A percentile compares a stretch with the other conserved stretches of the same genome.
These are phyloP conservation scores for Xiphophorus maculatus DNA, from an alignment of 2,113 vertebrate genomes.

Conservation along the genomic window DNA sequence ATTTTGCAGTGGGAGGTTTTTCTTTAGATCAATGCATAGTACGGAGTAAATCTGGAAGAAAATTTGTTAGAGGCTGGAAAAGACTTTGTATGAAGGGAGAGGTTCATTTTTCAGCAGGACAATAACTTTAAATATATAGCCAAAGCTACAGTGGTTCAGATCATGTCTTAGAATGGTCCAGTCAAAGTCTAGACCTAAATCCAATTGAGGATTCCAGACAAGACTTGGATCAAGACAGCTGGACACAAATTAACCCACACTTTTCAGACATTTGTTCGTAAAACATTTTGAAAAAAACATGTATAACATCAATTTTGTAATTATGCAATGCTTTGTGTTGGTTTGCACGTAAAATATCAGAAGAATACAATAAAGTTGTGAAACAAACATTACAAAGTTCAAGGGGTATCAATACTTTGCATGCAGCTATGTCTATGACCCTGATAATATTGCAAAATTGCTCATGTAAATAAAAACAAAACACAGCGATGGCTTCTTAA, in stretches of 20 bases:
- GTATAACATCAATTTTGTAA: too few species aligned
- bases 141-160: background rate
- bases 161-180: background rate
- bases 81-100: background rate
- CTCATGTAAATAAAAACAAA: background rate
- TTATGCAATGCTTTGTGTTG: too few species aligned
- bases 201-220: background rate
- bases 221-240: too few species aligned
- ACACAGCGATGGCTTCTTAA: background rate
- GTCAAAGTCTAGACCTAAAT: background rate
- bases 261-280: too few species aligned
- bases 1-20: too few species aligned
- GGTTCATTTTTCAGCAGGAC: background rate
- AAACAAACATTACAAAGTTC: background rate
- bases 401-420: background rate
- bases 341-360: too few species aligned
- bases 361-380: too few species aligned
- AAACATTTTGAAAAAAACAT: too few species aligned
- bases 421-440: background rate
- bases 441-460: background rate
- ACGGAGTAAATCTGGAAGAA: too few species aligned
- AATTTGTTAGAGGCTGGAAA: background rate
- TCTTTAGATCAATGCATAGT: too few species aligned
- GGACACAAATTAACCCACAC: too few species aligned
- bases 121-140: background rate